Evolutionary conservation across 2,797 vertebrate species (phyloP).

Genomic region (Gymnoscopelus microlampas): DNA sequence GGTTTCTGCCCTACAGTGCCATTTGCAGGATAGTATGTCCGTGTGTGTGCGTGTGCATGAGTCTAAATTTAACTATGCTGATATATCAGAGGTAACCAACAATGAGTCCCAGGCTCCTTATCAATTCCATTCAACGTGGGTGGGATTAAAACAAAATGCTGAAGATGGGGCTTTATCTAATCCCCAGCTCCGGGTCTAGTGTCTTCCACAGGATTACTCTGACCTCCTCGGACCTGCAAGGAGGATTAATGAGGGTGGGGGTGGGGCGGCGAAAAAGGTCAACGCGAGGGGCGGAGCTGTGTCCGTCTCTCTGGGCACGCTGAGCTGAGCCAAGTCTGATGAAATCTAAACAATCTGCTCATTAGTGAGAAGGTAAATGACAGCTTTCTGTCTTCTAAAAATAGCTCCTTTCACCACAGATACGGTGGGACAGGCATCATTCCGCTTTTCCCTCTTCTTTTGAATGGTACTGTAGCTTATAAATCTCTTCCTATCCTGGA

Average conservation of each 20-base stretch:
- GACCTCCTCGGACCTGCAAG: conserved; percentile 35
- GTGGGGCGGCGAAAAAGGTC: conserved; percentile 19
- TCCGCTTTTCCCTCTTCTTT: too few relatives aligned
- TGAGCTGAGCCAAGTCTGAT: not conserved
- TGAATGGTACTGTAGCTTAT: too few relatives aligned
- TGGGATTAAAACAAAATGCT: conserved; percentile 33
- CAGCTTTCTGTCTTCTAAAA: conserved; percentile 8
- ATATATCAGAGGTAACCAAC: conserved; percentile 12
- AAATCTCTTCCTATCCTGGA: too few relatives aligned
- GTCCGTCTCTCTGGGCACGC: not conserved
- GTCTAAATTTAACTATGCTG: not conserved
- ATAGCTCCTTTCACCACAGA: not conserved
- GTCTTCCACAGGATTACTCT: conserved; percentile 45
- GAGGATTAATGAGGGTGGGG: conserved; percentile 26
- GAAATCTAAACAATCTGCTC: conserved; percentile 14
- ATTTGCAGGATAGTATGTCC: not conserved
- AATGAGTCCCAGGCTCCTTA: not conserved
- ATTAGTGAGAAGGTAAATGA: conserved; percentile 18
- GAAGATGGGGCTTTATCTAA: conserved; percentile 43
- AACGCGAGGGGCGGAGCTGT: not conserved
- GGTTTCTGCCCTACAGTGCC: too few relatives aligned
- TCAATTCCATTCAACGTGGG: conserved; percentile 12
- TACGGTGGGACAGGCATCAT: not conserved
- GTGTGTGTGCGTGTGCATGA: not conserved
- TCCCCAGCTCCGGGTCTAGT: conserved; percentile 19